Percentiles rank a stretch among this genome's conserved stretches.
Evolutionary conservation across 2,888 invertebrate genomes (phyloP).

Genomic region (Reticulitermes lucifugus): DNA sequence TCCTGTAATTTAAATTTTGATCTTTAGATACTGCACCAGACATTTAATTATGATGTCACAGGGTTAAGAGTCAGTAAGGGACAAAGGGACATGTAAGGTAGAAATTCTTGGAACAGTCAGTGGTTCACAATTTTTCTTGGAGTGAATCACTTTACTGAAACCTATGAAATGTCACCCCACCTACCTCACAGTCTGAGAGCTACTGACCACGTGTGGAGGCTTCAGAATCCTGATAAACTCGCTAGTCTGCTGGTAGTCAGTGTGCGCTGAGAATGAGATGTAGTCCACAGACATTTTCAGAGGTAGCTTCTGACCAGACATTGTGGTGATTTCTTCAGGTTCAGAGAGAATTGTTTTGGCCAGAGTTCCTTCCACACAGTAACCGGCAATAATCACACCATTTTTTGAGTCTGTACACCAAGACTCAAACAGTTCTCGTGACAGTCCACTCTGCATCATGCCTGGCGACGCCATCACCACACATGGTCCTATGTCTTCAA

Average conservation of each 20-base stretch:
- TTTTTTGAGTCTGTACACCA: slow-evolving; percentile 99
- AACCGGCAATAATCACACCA: slow-evolving; percentile 97
- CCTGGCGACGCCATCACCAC: slow-evolving; percentile 99
- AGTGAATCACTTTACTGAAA: no score
- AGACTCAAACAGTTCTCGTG: slow-evolving; percentile 96
- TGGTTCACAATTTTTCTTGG: no score
- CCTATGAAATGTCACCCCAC: no score
- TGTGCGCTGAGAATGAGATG: slow-evolving; percentile 99
- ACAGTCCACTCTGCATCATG: slow-evolving; percentile 99
- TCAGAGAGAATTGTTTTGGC: slow-evolving; percentile 96
- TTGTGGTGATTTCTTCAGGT: slow-evolving; percentile 96
- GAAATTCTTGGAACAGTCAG: no score
- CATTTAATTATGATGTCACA: no score
- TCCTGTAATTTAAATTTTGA: no score
- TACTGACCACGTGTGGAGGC: slow-evolving; percentile 90
- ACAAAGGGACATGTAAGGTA: no score
- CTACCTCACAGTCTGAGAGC: no score
- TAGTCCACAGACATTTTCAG: slow-evolving; percentile 98
- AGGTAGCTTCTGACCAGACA: slow-evolving; percentile 96
- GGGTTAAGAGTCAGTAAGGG: no score
- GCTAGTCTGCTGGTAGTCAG: slow-evolving; percentile 97
- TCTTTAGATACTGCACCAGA: no score
- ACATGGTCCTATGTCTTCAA: slow-evolving; percentile 99
- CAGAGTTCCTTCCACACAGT: slow-evolving; percentile 90
- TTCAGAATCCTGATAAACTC: slow-evolving; percentile 95